Evolutionary conservation across 1,140 invertebrate genomes (phyloP).

Genomic region (Adoxophyes honmai): DNA sequence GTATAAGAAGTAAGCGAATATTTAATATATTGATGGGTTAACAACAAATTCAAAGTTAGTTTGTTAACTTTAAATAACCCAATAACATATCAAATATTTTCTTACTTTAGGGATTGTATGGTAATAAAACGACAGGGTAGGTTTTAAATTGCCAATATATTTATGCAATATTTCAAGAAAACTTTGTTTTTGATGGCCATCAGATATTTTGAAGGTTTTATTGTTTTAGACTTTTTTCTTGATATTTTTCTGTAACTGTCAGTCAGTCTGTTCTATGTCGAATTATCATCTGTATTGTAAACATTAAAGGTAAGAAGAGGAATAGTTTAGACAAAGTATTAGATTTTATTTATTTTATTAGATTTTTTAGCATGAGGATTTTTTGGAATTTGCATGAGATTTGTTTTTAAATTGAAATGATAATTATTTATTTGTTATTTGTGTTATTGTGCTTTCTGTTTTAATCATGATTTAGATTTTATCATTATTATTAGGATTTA

Average conservation of each 20-base stretch:
- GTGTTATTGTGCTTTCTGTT: neutral
- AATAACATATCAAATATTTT: neutral
- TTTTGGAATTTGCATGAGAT: neutral
- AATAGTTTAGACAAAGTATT: too few relatives aligned
- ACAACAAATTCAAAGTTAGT: neutral
- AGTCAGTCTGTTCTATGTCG: too few relatives aligned
- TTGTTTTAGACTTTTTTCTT: neutral
- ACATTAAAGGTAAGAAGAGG: too few relatives aligned
- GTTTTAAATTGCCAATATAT: conserved; percentile 20
- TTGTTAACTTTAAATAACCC: neutral
- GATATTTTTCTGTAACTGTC: neutral
- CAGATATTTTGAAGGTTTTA: neutral
- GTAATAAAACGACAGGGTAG: conserved; percentile 40
- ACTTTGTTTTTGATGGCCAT: conserved; percentile 6
- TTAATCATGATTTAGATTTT: neutral
- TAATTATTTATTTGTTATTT: neutral
- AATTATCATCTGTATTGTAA: too few relatives aligned
- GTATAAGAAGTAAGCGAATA: neutral
- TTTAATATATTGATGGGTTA: neutral
- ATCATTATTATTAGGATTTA: too few relatives aligned
- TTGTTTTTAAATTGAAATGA: neutral
- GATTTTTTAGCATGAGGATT: too few relatives aligned
- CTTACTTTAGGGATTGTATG: neutral
- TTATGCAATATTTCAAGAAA: neutral
- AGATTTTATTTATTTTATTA: too few relatives aligned